phyloP scores from a whole-genome alignment of 2,888 invertebrate genomes.

The Pocota personata region DNA sequence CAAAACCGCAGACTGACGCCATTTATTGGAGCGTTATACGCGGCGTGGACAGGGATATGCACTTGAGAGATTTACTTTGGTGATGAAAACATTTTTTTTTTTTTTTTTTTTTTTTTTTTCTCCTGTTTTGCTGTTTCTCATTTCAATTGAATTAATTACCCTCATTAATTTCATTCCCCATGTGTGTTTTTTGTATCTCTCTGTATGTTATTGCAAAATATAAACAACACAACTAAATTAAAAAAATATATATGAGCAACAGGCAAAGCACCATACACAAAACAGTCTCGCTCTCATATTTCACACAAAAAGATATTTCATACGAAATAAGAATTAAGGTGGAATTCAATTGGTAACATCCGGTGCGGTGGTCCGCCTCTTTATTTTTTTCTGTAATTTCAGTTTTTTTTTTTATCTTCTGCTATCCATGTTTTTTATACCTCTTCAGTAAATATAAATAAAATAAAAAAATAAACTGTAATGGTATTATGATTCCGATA shows the following conservation, averaged over 20 bases:
- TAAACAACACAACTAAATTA: constrained; percentile 35
- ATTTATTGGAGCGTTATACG: constrained; percentile 1
- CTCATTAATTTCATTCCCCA: constrained; percentile 59
- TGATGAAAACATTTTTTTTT: constrained; percentile 18
- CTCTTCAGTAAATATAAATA: constrained; percentile 21
- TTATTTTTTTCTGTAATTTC: constrained; percentile 35
- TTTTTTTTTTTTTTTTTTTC: constrained; percentile 14
- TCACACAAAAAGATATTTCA: constrained; percentile 53
- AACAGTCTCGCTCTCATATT: constrained; percentile 28
- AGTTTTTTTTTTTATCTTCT: constrained; percentile 41
- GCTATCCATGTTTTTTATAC: constrained; percentile 38
- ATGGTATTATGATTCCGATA: constrained; percentile 51
- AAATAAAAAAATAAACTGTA: constrained; percentile 11
- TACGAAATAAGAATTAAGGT: constrained; percentile 70
- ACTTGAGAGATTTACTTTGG: constrained; percentile 56
- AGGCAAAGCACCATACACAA: not conserved
- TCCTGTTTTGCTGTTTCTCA: constrained; percentile 34
- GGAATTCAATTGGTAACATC: constrained; percentile 73
- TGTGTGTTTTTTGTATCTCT: constrained; percentile 10
- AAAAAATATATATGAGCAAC: not conserved
- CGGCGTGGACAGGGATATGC: not conserved
- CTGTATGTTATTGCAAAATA: constrained; percentile 18
- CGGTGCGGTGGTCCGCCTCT: constrained; percentile 61
- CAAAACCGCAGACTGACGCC: constrained; percentile 53
- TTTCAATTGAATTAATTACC: constrained; percentile 69